A percentile compares a stretch with the other conserved stretches of the same genome.
phyloP scores from a whole-genome alignment of 2,113 vertebrate genomes.

The Orcinus orca region DNA sequence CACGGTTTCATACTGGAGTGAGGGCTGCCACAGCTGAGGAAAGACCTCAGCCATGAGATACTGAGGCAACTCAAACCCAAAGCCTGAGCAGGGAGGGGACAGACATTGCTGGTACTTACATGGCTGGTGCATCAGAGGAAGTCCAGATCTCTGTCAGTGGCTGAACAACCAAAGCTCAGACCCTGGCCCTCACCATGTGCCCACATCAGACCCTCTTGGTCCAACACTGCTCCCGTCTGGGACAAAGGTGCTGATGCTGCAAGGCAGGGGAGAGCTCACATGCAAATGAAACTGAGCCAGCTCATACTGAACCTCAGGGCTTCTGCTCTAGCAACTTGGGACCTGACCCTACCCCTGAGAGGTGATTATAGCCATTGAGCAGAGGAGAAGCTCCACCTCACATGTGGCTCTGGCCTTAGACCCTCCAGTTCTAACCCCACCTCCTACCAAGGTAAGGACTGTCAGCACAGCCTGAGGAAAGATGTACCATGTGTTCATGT shows the following conservation, averaged over 20 bases:
- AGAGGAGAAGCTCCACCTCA: not conserved
- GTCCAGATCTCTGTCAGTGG: not conserved
- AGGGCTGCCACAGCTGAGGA: not conserved
- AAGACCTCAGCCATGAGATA: not conserved
- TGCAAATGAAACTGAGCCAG: not conserved
- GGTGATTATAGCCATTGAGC: not conserved
- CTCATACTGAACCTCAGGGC: not conserved
- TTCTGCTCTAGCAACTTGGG: not conserved
- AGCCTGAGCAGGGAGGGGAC: not conserved
- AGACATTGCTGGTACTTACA: not conserved
- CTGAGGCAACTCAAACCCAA: not conserved
- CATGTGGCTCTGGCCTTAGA: not conserved
- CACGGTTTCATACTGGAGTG: not conserved
- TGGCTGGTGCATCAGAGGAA: not conserved
- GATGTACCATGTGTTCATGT: not conserved
- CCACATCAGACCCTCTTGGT: not conserved
- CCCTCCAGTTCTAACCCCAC: not conserved
- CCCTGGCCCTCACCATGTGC: not conserved
- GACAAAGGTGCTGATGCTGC: not conserved
- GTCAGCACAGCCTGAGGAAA: not conserved
- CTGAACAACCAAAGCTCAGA: not conserved
- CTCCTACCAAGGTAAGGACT: accelerated
- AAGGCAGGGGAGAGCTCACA: too few relatives aligned
- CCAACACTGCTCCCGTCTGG: not conserved
- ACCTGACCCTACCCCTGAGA: not conserved